Conservation (phyloP, 2,797 vertebrate genomes). For the Sebastes glaucus region DNA sequence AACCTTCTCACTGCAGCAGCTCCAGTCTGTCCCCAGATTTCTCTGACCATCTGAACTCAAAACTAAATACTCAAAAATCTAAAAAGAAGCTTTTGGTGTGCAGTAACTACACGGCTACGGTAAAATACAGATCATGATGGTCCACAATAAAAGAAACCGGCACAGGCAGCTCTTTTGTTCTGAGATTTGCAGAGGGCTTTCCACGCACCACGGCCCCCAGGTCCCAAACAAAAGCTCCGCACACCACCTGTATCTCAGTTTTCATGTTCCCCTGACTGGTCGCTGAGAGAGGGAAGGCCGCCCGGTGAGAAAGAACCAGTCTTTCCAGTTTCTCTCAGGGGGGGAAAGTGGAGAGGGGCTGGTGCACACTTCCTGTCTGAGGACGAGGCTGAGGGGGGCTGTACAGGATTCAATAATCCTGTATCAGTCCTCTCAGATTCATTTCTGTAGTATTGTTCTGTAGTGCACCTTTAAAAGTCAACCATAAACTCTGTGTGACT, state of each 20-base stretch:
- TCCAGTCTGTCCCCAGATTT: background rate
- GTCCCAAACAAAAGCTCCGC: slow-evolving; percentile 66
- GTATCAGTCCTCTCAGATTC: background rate
- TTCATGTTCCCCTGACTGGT: slow-evolving; percentile 70
- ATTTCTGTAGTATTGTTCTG: background rate
- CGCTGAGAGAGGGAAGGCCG: slow-evolving; percentile 59
- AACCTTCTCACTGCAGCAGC: background rate
- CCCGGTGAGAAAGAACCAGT: slow-evolving; percentile 66
- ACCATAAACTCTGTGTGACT: background rate
- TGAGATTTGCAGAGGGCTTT: slow-evolving; percentile 65
- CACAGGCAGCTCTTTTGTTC: slow-evolving; percentile 60
- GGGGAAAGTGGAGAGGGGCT: slow-evolving; percentile 10
- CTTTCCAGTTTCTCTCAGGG: slow-evolving; percentile 68
- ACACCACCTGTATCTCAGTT: slow-evolving; percentile 69
- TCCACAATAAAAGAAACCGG: slow-evolving; percentile 35
- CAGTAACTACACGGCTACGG: background rate
- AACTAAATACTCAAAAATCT: background rate
- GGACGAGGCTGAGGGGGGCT: background rate
- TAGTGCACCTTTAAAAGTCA: background rate
- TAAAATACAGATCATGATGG: slow-evolving; percentile 27
- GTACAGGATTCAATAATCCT: background rate
- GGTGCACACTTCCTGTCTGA: slow-evolving; percentile 7
- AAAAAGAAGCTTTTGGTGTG: background rate
- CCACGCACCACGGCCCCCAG: slow-evolving; percentile 52
- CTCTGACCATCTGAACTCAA: background rate